phyloP scores from a whole-genome alignment of 2,888 invertebrate species.

The Matsumyia berberina region DNA sequence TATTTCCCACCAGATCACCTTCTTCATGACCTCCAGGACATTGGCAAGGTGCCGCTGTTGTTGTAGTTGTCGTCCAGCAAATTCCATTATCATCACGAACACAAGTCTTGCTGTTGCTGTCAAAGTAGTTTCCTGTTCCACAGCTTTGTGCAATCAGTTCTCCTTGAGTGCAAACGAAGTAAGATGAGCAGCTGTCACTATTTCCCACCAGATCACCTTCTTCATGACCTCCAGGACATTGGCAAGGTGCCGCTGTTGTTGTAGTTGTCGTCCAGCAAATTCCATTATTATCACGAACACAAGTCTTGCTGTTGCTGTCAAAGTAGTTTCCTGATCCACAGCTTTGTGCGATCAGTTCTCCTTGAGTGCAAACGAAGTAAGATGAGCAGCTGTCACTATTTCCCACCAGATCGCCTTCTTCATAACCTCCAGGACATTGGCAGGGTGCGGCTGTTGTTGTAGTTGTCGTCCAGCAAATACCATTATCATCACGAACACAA shows the following conservation, averaged over 20 bases:
- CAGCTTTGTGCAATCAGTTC: slow-evolving; percentile 27
- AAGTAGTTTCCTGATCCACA: slow-evolving; percentile 45
- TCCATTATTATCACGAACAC: slow-evolving; percentile 11
- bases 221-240: slow-evolving; percentile 44
- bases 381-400: not conserved
- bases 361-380: slow-evolving; percentile 21
- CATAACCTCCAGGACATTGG: slow-evolving; percentile 33
- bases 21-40: slow-evolving; percentile 47
- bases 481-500: slow-evolving; percentile 65
- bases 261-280: slow-evolving; percentile 51
- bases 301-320: slow-evolving; percentile 8
- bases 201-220: slow-evolving; percentile 34
- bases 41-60: slow-evolving; percentile 5
- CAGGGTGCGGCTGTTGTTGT: not conserved
- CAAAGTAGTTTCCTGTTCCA: slow-evolving; percentile 40
- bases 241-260: not conserved
- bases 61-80: slow-evolving; percentile 53
- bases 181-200: slow-evolving; percentile 14
- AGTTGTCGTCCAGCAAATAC: slow-evolving; percentile 59
- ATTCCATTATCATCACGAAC: slow-evolving; percentile 3
- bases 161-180: slow-evolving; percentile 42
- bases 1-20: slow-evolving; percentile 26
- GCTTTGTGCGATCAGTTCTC: slow-evolving; percentile 13
- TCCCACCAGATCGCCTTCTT: slow-evolving; percentile 21
- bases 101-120: slow-evolving; percentile 7